Evolutionary conservation across 2,113 vertebrate genomes (phyloP), one percentile per base, ranked within the genome.

Genomic region (Hiodon tergisus): DNA sequence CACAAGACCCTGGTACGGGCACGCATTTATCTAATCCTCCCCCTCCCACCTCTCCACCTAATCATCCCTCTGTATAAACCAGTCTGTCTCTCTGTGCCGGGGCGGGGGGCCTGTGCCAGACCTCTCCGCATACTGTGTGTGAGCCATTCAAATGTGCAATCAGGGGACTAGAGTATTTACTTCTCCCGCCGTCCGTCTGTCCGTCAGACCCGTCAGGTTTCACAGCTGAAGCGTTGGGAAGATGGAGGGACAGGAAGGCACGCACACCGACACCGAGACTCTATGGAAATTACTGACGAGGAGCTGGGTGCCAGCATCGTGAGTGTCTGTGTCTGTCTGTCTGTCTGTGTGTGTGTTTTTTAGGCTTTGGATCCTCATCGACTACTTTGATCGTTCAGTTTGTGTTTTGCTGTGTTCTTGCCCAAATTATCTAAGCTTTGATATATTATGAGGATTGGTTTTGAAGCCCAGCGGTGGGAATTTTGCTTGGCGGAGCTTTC

Each of bases 241-340:
- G 87, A 88, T 2, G 87, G 86, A 0, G 88, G 85, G 63, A 86
- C 84, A 0, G 81, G 80, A 3, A 87, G 86, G 82, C 82, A 87
- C 72, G 86, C 85, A 11, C 87, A 90, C 86, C 80, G 86, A 77
- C 85, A 89, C 79, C 79, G 87, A 78, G 87, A 89, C 84, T 90
- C 89, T 66, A 82, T 89, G 85, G 88, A 90, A 72, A 87, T 90
- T 82, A 89, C 88, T 5, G 89, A 90, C 3, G 89, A 90, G 71
- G 89, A 89, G 83, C 81, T 90, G 71, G 66, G 86, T 78, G 86
- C 84, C 81, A 89, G 87, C 85, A 89, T 90, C 60, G 89, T 90
- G 78, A 89, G 88, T 85, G 47, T 74, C 48, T 71, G 71, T 61
- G 50, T 63, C 53, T 73, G 17, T 76, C 48, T 66, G 4, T 47